A percentile compares a stretch with the other conserved stretches of the same genome.
phyloP scores from a whole-genome alignment of 2,113 vertebrate species.

The Anthoscopus minutus region DNA sequence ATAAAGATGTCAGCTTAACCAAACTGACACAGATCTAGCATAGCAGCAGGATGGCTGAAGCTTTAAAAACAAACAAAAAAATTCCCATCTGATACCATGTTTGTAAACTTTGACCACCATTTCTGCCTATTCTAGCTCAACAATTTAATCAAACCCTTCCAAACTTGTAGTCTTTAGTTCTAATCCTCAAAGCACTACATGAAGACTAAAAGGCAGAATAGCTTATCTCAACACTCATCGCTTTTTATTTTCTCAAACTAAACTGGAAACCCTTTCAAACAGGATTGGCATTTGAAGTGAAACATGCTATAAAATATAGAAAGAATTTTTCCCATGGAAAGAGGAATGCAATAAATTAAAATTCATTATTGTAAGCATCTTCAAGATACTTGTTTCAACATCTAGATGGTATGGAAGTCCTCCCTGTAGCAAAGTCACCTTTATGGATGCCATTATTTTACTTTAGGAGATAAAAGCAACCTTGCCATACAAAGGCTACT shows the following conservation, averaged over 20 bases:
- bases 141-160: neutral
- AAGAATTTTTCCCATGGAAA: neutral
- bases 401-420: neutral
- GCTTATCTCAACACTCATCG: neutral
- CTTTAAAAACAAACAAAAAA: neutral
- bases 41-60: neutral
- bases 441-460: neutral
- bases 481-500: neutral
- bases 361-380: neutral
- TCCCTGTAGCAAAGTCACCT: neutral
- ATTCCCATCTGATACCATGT: fast-evolving
- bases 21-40: neutral
- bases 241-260: neutral
- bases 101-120: neutral
- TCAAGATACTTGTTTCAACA: neutral
- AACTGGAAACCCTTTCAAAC: neutral
- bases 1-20: neutral
- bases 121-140: neutral
- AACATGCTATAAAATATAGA: neutral
- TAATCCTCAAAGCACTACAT: neutral
- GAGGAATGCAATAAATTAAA: neutral
- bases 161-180: neutral
- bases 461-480: neutral
- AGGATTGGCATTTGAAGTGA: neutral
- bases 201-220: neutral